phyloP scores from a whole-genome alignment of 2,113 vertebrate genomes.

The Cynoglossus semilaevis region DNA sequence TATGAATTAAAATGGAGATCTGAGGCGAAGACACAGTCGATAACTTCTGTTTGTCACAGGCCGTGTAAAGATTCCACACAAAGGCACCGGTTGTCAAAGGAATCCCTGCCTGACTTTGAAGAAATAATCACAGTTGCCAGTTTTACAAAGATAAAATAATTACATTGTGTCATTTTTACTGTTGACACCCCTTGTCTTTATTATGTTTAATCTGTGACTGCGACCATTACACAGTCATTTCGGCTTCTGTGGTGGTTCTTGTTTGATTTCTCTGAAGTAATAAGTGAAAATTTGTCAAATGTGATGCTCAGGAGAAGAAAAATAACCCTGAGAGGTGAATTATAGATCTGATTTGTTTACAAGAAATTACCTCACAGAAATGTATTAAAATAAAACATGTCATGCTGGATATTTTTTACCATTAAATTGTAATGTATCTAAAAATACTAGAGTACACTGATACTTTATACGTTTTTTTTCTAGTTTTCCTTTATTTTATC shows the following conservation, averaged over 20 bases:
- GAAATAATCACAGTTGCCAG: constrained; percentile 12
- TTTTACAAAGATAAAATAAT: constrained; percentile 17
- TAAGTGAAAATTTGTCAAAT: constrained; percentile 27
- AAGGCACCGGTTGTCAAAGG: not conserved
- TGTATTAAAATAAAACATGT: not conserved
- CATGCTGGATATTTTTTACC: too few species aligned
- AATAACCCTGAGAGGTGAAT: constrained; percentile 8
- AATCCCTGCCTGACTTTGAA: constrained; percentile 10
- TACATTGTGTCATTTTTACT: constrained; percentile 6
- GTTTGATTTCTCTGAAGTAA: constrained; percentile 42
- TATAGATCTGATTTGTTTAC: constrained; percentile 7
- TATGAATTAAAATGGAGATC: too few species aligned
- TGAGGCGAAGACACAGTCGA: too few species aligned
- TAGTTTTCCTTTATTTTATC: too few species aligned
- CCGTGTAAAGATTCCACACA: not conserved
- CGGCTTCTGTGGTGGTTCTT: constrained; percentile 10
- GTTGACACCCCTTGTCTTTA: constrained; percentile 17
- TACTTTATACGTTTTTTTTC: too few species aligned
- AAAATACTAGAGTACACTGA: too few species aligned
- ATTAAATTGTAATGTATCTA: too few species aligned
- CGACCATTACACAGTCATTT: constrained; percentile 1
- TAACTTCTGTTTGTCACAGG: not conserved
- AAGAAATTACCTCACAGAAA: not conserved
- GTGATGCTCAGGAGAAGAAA: constrained; percentile 42
- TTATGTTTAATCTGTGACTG: constrained; percentile 7